Evolutionary conservation across 1,140 invertebrate genomes (phyloP), one percentile per base, ranked within the genome.

Genomic region (Aporrectodea caliginosa): DNA sequence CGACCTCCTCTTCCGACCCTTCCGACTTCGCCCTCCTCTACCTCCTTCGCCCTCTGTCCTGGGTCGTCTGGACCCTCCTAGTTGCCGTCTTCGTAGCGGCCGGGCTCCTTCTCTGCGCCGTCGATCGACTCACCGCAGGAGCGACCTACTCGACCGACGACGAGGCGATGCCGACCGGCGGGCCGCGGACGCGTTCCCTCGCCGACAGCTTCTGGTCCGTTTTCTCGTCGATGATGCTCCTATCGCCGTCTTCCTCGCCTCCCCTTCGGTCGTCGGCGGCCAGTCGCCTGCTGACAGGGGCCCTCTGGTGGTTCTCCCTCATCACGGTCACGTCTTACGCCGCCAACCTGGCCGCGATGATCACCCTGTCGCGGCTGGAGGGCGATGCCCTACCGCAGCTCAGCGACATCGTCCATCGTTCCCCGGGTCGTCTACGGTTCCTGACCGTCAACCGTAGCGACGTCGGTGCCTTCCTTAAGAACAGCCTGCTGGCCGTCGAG

Each of bases 41-140:
- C 85, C 98, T 98, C 90, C 92, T 98, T 89, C 96, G 96, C 85
- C 97, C 97, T 0, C 90, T 98, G 84, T 95, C 95, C 1, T 92
- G 94, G 73, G 94, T 97, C 88, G 97, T 98, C 82, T 98, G 96
- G 96, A 90, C 96, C 69, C 97, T 96, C 90, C 93, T 98, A 74
- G 86, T 96, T 83, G 94, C 94, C 22, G 95, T 95, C 31, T 98
- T 97, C 89, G 91, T 97, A 82, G 91, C 95, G 79, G 96, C 98
- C 73, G 95, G 94, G 73, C 94, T 97, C 87, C 95, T 95, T 2
- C 89, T 98, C 72, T 98, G 97, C 89, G 94, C 98, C 29, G 94
- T 98, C 92, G 96, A 77, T 58, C 43, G 43, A 12, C 43, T 58
- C 6, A 58, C 6, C 43, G n/a, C n/a, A n/a, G n/a, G n/a, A n/a